A percentile compares a stretch with the other conserved stretches of the same genome.
Evolutionary conservation across 2,797 vertebrate genomes (phyloP).

Genomic region (Peromyscus eremicus): DNA sequence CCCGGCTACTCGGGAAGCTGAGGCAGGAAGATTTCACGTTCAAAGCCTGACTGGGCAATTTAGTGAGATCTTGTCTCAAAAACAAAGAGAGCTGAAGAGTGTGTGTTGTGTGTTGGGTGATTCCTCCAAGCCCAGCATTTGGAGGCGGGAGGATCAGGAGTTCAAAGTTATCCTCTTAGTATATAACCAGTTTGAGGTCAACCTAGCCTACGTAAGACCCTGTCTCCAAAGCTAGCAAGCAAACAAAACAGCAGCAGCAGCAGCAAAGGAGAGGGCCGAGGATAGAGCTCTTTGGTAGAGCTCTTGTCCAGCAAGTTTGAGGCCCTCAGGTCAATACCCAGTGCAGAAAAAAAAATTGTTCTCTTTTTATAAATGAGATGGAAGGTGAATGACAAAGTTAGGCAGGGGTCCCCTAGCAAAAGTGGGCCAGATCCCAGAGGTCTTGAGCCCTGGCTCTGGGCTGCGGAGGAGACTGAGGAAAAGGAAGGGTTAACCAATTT

Average conservation of each 20-base stretch:
- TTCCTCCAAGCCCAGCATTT: not conserved
- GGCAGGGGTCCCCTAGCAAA: too few relatives aligned
- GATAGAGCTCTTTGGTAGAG: not conserved
- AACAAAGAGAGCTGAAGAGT: not conserved
- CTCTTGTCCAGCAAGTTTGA: not conserved
- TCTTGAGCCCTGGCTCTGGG: not conserved
- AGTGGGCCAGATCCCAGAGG: not conserved
- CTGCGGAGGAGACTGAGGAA: not conserved
- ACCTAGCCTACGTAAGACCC: not conserved
- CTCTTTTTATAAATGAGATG: not conserved
- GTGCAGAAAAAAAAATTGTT: not conserved
- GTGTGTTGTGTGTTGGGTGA: not conserved
- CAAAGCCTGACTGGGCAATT: not conserved
- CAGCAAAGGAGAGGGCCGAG: not conserved
- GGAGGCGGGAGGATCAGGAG: not conserved
- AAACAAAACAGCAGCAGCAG: not conserved
- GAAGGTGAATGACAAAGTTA: not conserved
- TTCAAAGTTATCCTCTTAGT: not conserved
- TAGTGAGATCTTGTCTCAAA: not conserved
- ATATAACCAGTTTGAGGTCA: not conserved
- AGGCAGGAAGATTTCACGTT: not conserved
- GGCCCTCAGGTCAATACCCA: not conserved
- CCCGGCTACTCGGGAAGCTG: not conserved
- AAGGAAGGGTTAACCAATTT: conserved; percentile 25
- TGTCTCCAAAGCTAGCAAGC: not conserved